These are phyloP conservation scores for Apogon hyalosoma DNA, from an alignment of 2,797 vertebrate genomes.

Conservation along the genomic window DNA sequence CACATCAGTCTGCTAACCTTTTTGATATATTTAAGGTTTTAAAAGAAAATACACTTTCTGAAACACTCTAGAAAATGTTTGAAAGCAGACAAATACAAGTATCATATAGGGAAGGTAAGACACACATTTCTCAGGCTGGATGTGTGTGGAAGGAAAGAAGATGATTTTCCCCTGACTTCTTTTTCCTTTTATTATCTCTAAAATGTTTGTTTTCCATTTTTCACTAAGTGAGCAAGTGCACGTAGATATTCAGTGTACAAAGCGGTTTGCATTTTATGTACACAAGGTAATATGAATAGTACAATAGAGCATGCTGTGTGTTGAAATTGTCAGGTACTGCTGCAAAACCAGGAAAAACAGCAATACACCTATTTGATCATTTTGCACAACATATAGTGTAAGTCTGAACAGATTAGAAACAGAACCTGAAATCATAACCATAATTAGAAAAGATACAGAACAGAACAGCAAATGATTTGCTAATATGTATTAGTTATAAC, in stretches of 20 bases:
- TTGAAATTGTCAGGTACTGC: slow-evolving; percentile 10
- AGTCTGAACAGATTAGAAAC: no score
- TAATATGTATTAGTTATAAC: no score
- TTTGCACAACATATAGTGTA: no score
- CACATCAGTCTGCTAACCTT: slow-evolving; percentile 92
- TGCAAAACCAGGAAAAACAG: slow-evolving; percentile 22
- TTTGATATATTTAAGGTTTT: slow-evolving; percentile 91
- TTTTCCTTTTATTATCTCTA: slow-evolving; percentile 11
- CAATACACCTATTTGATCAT: not conserved
- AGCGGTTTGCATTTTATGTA: not conserved
- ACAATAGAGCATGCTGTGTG: slow-evolving; percentile 13
- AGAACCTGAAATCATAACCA: no score
- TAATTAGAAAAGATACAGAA: no score
- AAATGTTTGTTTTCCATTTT: slow-evolving; percentile 31
- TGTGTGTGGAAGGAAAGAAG: slow-evolving; percentile 20
- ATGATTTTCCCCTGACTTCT: slow-evolving; percentile 19
- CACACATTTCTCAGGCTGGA: slow-evolving; percentile 33
- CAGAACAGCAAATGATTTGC: no score
- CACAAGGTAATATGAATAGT: slow-evolving; percentile 9
- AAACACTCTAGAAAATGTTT: slow-evolving; percentile 87
- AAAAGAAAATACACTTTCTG: slow-evolving; percentile 79
- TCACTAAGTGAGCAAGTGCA: slow-evolving; percentile 30
- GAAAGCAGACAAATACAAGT: slow-evolving; percentile 84
- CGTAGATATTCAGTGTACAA: slow-evolving; percentile 17
- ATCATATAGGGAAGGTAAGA: slow-evolving; percentile 52